Evolutionary conservation across 2,888 invertebrate genomes (phyloP).

Genomic region (Apodemia mormo): DNA sequence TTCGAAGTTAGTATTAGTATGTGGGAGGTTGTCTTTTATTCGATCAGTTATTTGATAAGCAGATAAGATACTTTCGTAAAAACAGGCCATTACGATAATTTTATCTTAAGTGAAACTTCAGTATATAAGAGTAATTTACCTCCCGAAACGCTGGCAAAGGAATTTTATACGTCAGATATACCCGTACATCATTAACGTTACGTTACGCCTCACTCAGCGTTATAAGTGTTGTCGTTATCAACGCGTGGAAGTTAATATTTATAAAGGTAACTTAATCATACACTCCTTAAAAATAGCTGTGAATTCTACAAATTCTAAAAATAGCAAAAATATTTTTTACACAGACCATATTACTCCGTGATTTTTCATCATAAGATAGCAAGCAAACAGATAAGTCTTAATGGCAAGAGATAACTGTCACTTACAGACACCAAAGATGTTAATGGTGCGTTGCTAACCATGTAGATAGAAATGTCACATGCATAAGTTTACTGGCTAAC

Average conservation of each 20-base stretch:
- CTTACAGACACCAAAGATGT: too few species aligned
- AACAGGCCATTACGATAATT: constrained; percentile 2
- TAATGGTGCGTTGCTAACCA: too few species aligned
- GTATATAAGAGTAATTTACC: neutral
- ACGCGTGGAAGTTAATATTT: neutral
- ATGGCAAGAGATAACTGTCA: too few species aligned
- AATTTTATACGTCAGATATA: neutral
- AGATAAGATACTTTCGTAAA: neutral
- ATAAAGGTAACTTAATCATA: neutral
- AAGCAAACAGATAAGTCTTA: too few species aligned
- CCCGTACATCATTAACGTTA: neutral
- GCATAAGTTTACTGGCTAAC: too few species aligned
- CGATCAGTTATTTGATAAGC: neutral
- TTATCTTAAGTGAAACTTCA: neutral
- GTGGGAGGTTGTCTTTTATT: too few species aligned
- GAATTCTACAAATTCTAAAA: too few species aligned
- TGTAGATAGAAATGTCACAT: too few species aligned
- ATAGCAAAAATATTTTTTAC: too few species aligned
- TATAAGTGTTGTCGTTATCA: constrained; percentile 4
- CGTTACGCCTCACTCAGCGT: neutral
- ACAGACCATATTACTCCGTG: too few species aligned
- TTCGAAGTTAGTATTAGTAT: too few species aligned
- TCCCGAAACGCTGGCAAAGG: neutral
- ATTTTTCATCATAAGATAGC: too few species aligned
- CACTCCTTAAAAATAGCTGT: neutral